Base-by-base conservation (phyloP, 2,113 vertebrate genomes). In the Emydocephalus ijimae region DNA sequence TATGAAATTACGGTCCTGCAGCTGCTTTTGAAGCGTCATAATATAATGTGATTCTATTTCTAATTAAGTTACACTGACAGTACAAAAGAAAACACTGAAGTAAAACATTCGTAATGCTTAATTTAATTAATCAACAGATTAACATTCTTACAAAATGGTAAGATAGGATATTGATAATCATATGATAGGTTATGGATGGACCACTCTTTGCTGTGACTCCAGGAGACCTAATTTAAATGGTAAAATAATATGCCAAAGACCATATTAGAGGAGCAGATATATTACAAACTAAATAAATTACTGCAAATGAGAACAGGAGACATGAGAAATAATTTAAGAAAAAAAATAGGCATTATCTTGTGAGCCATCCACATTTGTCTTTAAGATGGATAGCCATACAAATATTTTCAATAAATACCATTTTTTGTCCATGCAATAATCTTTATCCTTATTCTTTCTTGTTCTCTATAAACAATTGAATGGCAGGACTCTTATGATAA, bases 91-190 rank as follows among this genome's bases (percentile, higher is more conserved):
- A 94, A 92, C 55, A 86, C 81, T 92, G 10, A 59, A 94, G 90
- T 91, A 90, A 87, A 96, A 94, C 59, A 95, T 93, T 85, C 94
- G 57, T 81, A 95, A 11, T 52, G 91, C 43, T 69, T 93, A 94
- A 94, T 0, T 0, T 90, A 90, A 92, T 91, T 81, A 43, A 81
- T 26, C 95, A 94, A 15, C 5, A n/a, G 59, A 34, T 85, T 48
- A 94, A 90, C 93, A 39, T 89, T 92, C 56, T 93, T 85, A 56
- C 61, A 91, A 88, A 12, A 39, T 88, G 61, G 89, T 92, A 87
- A 88, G 56, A 34, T 89, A 85, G 89, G 56, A 39, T 90, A 39
- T 21, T 88, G 56, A 10, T 92, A 93, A 95, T 92, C 39, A 93
- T 88, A n/a, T 88, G 57, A 86, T 91, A 74, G 50, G 91, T 94